Evolutionary conservation across 2,797 vertebrate species (phyloP), one percentile per base, ranked within the genome.

Genomic region (Vespertilio murinus): DNA sequence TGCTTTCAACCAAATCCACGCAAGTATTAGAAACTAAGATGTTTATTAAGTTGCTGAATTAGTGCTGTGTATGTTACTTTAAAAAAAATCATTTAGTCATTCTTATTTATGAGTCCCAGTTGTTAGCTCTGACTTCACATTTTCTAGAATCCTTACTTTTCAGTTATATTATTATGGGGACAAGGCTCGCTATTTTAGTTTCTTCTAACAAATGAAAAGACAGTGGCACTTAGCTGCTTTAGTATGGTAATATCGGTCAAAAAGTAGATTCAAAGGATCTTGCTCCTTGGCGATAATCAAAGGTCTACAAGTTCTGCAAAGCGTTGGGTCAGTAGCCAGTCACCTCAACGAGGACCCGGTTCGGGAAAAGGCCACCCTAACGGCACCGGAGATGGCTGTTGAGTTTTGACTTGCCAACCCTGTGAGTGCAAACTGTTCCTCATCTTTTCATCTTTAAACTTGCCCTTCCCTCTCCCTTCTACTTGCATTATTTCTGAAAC

Each of bases 391-490:
- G 59, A n/a, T n/a, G 30, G 25, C 64, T 74, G 45, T 9, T 73
- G 67, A 40, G 67, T 92, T 95, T 82, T 91, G 20, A 92, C 22
- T 30, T 71, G 6, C 54, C 85, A 73, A 22, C 56, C 9, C 17
- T 73, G 11, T 88, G 35, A 38, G 42, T 70, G 38, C 28, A 86
- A 61, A 64, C 45, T 54, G 61, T 28, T n/a, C 56, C 20, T 64
- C 25, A 8, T 40, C n/a, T 88, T 84, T 94, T 82, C 49, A 59
- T 80, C 81, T 95, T 90, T 91, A 78, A 79, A 75, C 40, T 75
- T 84, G 11, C 35, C 74, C 35, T 91, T 87, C 65, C 42, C 8
- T 40, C 74, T 74, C 65, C 30, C 49, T 70, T 86, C 59, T 74
- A 1, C 23, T 80, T 74, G 69, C 45, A 47, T 93, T 82, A 75